Base-by-base conservation (phyloP, 2,888 invertebrate species). In the Sympetrum striolatum region DNA sequence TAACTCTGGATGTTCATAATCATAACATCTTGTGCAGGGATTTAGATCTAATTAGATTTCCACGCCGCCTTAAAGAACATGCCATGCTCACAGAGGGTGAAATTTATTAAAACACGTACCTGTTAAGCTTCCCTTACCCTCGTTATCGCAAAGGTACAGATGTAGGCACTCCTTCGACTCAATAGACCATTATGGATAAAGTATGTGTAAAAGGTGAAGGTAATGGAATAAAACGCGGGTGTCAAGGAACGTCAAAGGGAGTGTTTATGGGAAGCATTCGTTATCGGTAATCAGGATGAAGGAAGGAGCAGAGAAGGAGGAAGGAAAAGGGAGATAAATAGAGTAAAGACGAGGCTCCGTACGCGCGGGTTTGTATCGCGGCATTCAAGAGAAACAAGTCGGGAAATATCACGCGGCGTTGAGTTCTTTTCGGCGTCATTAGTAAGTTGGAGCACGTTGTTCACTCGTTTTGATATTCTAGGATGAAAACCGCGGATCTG, bases 391-490 rank as follows among this genome's bases (percentile, higher is more conserved):
- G 37, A 64, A 22, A 39, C 39, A 37, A 18, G 53, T 15, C 0
- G 6, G 25, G 58, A 58, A 58, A 35, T 58, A 58, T 58, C 10
- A 35, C 58, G 6, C 58, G 58, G 58, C 2, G 31, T 35, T 60
- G 58, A 25, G 58, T 86, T 86, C 86, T 82, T 82, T 82, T 60
- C 82, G 8, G 58, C 82, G 82, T 82, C 64, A 86, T 86, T 86
- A 58, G 82, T 18, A 31, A 58, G 58, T 31, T 31, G 48, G 37
- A 37, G 86, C n/a, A n/a, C 39, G 64, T 22, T 60, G 39, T 64
- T 35, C 60, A 60, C 64, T 86, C 60, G 39, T 39, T 86, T 22
- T 86, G 60, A 86, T 86, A 39, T 86, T 86, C 60, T 37, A 6
- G 86, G 86, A 86, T 86, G 86, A 35, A 58, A 82, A 58, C 58